Base-by-base conservation (phyloP, 1,140 invertebrate species). In the Goniozus legneri region DNA sequence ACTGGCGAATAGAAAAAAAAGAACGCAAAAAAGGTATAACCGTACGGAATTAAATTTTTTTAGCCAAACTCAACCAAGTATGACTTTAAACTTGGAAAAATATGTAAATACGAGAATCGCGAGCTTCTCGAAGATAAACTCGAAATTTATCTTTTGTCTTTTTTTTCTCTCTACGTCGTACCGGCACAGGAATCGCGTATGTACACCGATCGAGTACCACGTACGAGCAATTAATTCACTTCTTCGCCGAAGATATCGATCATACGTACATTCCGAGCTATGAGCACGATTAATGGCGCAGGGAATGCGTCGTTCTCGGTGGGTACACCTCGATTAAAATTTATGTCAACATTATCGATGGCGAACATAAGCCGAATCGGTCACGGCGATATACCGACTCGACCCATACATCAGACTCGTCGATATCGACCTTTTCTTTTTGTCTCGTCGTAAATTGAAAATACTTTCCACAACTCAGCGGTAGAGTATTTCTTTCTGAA, bases 161-260 rank as follows among this genome's bases (percentile, higher is more conserved):
- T n/a, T n/a, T n/a, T n/a, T n/a, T n/a, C n/a, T n/a, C n/a, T n/a
- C n/a, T n/a, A n/a, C n/a, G n/a, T n/a, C n/a, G n/a, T n/a, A n/a
- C n/a, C n/a, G n/a, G n/a, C n/a, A n/a, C n/a, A n/a, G n/a, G n/a
- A 27, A 47, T 50, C 42, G 36, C 15, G 45, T 47, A 38, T 36
- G 46, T 47, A 49, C 32, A 20, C 20, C 33, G 41, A 51, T 35
- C 34, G 44, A 44, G 24, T 44, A 27, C 31, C 49, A 57, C 55
- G 59, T 57, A 58, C 52, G 56, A 48, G 60, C 65, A 66, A 70
- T 68, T 67, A 70, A 69, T 70, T 70, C 54, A 45, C 60, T 47
- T 55, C 64, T 68, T 67, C 67, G 63, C 56, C 59, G 63, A 64
- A 70, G 59, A 56, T 63, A 67, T 68, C 62, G 62, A 68, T 69